phyloP scores from a whole-genome alignment of 2,888 invertebrate genomes.

The Microctonus aethiopoides region DNA sequence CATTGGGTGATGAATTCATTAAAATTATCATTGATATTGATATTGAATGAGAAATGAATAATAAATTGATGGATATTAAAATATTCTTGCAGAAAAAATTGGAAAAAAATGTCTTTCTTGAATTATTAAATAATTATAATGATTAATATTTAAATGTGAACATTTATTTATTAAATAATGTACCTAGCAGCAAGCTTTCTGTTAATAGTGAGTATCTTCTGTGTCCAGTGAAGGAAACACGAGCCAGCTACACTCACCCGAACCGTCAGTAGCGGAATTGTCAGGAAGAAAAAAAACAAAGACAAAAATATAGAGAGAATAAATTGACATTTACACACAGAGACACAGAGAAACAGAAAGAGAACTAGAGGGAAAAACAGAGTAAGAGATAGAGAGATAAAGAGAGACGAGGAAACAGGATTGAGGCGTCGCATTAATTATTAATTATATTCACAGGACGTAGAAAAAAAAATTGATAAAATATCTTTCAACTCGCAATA shows the following conservation, averaged over 20 bases:
- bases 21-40: too few species aligned
- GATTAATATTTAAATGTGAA: not conserved
- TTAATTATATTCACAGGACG: not conserved
- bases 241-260: slow-evolving; percentile 64
- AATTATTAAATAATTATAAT: slow-evolving; percentile 7
- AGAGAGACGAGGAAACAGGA: not conserved
- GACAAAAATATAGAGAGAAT: slow-evolving; percentile 52
- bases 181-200: slow-evolving; percentile 66
- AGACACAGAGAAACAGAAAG: not conserved
- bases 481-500: not conserved
- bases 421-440: not conserved
- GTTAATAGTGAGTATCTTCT: slow-evolving; percentile 66
- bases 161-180: slow-evolving; percentile 15
- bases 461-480: not conserved
- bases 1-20: too few species aligned
- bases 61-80: not conserved
- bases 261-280: slow-evolving; percentile 60
- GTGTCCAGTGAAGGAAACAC: slow-evolving; percentile 65
- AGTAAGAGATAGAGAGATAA: slow-evolving; percentile 9
- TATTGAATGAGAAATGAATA: too few species aligned
- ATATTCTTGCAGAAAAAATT: not conserved
- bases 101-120: not conserved
- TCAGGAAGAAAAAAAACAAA: slow-evolving; percentile 50
- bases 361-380: not conserved
- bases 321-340: slow-evolving; percentile 47